These are phyloP conservation scores for Distichodus sexfasciatus DNA, from an alignment of 2,797 vertebrate genomes.

Conservation along the genomic window DNA sequence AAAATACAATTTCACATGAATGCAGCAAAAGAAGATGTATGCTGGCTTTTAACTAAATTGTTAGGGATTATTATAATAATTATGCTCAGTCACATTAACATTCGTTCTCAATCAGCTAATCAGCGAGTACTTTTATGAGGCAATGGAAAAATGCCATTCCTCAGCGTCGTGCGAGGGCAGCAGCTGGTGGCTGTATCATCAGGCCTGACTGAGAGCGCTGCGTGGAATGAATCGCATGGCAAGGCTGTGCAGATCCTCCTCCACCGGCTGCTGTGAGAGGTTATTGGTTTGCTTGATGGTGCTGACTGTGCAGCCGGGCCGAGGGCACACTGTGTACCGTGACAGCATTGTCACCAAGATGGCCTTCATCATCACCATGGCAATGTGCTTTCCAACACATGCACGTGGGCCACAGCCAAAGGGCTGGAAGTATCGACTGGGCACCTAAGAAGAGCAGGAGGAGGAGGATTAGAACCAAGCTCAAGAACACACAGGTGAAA, in stretches of 20 bases:
- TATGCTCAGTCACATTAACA: no score
- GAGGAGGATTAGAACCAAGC: background rate
- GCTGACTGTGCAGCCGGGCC: conserved; percentile 72
- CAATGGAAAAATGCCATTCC: background rate
- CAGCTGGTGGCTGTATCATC: background rate
- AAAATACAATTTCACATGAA: no score
- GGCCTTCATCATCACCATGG: conserved; percentile 97
- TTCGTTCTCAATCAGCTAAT: no score
- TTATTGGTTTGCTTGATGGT: conserved; percentile 84
- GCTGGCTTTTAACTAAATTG: no score
- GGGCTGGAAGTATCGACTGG: conserved; percentile 89
- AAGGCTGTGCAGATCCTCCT: conserved; percentile 71
- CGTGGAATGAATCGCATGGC: conserved; percentile 86
- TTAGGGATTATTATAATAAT: no score
- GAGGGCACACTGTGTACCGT: conserved; percentile 78
- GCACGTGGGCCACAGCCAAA: conserved; percentile 92
- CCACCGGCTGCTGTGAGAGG: conserved; percentile 85
- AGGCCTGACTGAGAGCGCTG: background rate
- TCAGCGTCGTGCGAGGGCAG: background rate
- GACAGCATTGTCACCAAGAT: conserved; percentile 86
- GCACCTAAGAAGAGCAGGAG: conserved; percentile 75
- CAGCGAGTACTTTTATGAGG: background rate
- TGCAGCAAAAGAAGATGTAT: no score
- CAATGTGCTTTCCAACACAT: conserved; percentile 93
- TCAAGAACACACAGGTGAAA: no score